phyloP scores from a whole-genome alignment of 2,888 invertebrate species.

The Coremacera marginata region DNA sequence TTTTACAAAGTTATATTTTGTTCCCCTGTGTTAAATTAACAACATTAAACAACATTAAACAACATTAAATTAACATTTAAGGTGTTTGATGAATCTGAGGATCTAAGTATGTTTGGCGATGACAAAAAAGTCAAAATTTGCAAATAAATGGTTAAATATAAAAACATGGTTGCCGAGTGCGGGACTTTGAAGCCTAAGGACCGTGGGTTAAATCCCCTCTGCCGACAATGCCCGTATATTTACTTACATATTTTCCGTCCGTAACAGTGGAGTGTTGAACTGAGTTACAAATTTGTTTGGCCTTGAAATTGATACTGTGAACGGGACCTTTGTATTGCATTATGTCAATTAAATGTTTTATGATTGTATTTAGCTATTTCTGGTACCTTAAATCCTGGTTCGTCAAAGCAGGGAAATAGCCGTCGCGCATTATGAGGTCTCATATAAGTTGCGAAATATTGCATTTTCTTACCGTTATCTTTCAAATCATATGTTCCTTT shows the following conservation, averaged over 20 bases:
- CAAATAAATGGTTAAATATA: no score
- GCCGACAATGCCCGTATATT: background rate
- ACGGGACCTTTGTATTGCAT: conserved; percentile 75
- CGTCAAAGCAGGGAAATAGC: conserved; percentile 86
- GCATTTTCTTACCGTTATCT: conserved; percentile 64
- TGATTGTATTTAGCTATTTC: background rate
- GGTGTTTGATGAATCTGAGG: no score
- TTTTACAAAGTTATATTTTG: no score
- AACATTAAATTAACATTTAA: no score
- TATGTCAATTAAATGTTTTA: background rate
- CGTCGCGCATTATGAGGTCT: conserved; percentile 81
- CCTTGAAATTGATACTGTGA: conserved; percentile 75
- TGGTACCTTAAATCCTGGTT: conserved; percentile 80
- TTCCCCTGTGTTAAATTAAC: no score
- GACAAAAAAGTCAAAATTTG: no score
- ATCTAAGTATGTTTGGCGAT: no score
- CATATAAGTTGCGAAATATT: conserved; percentile 78
- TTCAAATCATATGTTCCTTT: conserved; percentile 74
- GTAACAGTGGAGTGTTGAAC: conserved; percentile 76
- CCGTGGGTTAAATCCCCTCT: no score
- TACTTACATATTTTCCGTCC: conserved; percentile 74
- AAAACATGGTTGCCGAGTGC: no score
- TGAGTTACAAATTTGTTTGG: conserved; percentile 73
- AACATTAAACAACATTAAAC: no score
- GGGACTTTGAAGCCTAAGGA: no score